Evolutionary conservation across 2,113 vertebrate species (phyloP).

Genomic region (Coturnix japonica): DNA sequence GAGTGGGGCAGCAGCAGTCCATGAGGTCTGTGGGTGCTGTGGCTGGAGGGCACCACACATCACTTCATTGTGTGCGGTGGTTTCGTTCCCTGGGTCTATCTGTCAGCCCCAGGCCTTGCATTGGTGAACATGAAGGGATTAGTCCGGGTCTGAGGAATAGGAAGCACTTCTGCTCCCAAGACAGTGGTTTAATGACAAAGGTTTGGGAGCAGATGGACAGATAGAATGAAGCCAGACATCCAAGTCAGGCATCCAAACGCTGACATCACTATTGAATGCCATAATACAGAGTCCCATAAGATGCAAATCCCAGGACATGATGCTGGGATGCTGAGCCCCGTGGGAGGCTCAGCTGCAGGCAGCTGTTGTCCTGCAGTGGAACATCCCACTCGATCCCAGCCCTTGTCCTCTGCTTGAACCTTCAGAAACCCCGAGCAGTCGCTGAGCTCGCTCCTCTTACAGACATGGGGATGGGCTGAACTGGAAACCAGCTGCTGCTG

Average conservation of each 20-base stretch:
- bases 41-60: fast-evolving
- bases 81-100: background rate
- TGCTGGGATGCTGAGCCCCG: background rate
- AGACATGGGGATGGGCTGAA: background rate
- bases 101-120: background rate
- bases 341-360: background rate
- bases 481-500: background rate
- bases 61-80: background rate
- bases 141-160: fast-evolving
- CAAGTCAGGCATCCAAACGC: background rate
- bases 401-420: background rate
- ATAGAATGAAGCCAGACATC: background rate
- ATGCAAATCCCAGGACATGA: background rate
- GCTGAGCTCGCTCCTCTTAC: background rate
- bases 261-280: background rate
- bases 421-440: background rate
- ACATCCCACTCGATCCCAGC: background rate
- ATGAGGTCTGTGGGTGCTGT: fast-evolving
- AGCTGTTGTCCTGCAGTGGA: background rate
- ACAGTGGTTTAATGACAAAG: background rate
- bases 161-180: background rate
- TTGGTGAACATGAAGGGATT: background rate
- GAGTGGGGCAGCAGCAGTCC: no score
- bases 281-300: background rate
- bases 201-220: background rate